A percentile compares a stretch with the other conserved stretches of the same genome.
phyloP scores from a whole-genome alignment of 2,797 vertebrate genomes.

The Hipposideros larvatus region DNA sequence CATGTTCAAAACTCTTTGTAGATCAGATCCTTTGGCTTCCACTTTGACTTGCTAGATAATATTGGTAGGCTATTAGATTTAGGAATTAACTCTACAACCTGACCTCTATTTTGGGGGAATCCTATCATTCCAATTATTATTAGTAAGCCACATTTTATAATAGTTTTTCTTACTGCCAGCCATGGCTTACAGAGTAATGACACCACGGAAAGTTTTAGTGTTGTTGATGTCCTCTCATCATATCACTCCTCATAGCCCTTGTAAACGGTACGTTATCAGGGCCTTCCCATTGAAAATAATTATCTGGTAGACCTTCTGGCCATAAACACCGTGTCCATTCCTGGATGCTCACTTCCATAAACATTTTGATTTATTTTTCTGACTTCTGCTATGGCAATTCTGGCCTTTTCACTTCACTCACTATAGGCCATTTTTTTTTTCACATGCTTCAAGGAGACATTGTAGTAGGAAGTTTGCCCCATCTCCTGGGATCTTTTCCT shows the following conservation, averaged over 20 bases:
- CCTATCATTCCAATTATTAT: background rate
- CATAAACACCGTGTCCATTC: background rate
- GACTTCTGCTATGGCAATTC: background rate
- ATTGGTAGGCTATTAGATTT: background rate
- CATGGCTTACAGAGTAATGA: background rate
- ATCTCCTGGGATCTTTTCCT: background rate
- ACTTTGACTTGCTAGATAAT: background rate
- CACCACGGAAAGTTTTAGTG: background rate
- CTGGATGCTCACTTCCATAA: background rate
- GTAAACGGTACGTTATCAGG: background rate
- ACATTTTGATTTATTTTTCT: background rate
- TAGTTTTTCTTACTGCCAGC: background rate
- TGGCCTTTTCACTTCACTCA: background rate
- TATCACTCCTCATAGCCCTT: background rate
- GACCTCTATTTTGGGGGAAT: background rate
- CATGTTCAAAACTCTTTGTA: background rate
- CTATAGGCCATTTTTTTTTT: background rate
- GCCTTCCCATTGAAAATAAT: background rate
- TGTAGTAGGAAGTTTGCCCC: background rate
- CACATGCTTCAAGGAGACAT: background rate
- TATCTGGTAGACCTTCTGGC: background rate
- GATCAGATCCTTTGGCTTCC: background rate
- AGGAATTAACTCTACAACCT: background rate
- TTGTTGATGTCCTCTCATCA: background rate
- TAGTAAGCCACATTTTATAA: background rate